phyloP scores from a whole-genome alignment of 2,888 invertebrate genomes.

The Tetragonisca angustula region DNA sequence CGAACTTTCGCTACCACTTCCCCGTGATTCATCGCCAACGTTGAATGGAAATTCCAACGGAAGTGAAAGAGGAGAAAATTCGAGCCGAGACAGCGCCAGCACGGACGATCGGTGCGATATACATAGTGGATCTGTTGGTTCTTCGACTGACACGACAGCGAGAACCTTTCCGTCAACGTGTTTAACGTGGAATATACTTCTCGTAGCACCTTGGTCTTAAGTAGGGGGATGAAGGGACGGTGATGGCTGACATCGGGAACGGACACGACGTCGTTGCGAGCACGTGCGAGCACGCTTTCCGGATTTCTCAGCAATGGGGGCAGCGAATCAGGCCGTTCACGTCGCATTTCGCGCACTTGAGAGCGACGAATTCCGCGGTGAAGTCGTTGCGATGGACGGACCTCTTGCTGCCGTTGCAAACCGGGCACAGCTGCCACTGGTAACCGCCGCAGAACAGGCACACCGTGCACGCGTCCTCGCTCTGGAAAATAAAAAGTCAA shows the following conservation, averaged over 20 bases:
- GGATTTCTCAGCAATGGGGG: conserved; percentile 89
- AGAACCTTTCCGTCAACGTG: conserved; percentile 35
- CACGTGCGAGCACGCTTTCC: not conserved
- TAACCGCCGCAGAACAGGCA: conserved; percentile 97
- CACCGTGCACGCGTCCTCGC: conserved; percentile 67
- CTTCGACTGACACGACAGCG: conserved; percentile 15
- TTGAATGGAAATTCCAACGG: no score
- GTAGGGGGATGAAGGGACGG: conserved; percentile 54
- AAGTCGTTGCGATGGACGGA: conserved; percentile 97
- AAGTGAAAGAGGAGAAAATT: not conserved
- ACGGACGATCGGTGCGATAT: conserved; percentile 16
- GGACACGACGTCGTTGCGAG: conserved; percentile 17
- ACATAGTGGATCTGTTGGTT: not conserved
- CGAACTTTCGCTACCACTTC: not conserved
- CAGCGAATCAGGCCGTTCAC: conserved; percentile 97
- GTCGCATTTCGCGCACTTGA: conserved; percentile 98
- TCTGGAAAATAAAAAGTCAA: conserved; percentile 57
- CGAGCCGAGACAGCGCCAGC: conserved; percentile 14
- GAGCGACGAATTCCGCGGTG: conserved; percentile 96
- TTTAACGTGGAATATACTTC: conserved; percentile 60
- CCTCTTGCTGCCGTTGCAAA: conserved; percentile 98
- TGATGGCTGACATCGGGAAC: conserved; percentile 15
- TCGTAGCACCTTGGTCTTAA: conserved; percentile 75
- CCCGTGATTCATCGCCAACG: not conserved
- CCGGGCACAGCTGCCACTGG: conserved; percentile 94